These are phyloP conservation scores for Coccyzus lansbergi DNA, from an alignment of 2,797 vertebrate genomes.

Conservation along the genomic window DNA sequence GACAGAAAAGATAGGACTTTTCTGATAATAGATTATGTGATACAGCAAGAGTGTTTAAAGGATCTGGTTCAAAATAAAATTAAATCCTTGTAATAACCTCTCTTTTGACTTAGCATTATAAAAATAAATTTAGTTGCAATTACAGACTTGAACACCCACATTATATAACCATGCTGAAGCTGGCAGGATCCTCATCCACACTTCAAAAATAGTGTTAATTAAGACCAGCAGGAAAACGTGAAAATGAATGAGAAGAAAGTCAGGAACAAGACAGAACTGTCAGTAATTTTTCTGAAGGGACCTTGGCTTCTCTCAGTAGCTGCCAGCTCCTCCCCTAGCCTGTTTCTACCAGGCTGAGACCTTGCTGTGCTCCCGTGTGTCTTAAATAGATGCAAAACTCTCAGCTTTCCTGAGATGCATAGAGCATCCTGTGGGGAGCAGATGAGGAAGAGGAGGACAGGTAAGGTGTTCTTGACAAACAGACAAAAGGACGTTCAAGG, in stretches of 20 bases:
- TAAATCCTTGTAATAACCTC: slow-evolving; percentile 32
- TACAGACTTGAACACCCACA: slow-evolving; percentile 21
- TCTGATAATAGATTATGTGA: slow-evolving; percentile 27
- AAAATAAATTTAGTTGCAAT: slow-evolving; percentile 46
- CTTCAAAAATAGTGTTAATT: slow-evolving; percentile 47
- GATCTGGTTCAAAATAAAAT: slow-evolving; percentile 31
- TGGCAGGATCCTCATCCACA: slow-evolving; percentile 7
- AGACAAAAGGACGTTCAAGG: background rate
- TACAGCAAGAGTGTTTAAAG: slow-evolving; percentile 27
- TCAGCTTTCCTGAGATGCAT: rapidly evolving
- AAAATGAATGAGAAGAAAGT: slow-evolving; percentile 37
- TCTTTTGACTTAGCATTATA: slow-evolving; percentile 14
- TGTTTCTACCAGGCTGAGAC: background rate
- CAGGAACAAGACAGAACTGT: background rate
- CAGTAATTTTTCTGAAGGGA: slow-evolving; percentile 9
- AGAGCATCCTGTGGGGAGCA: rapidly evolving
- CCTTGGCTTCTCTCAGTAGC: background rate
- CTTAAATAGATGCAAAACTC: background rate
- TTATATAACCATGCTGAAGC: background rate
- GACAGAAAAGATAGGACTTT: slow-evolving; percentile 7
- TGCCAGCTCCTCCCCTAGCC: background rate
- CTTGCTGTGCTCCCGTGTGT: rapidly evolving
- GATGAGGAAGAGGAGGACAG: background rate
- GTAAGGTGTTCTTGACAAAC: background rate
- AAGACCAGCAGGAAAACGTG: slow-evolving; percentile 37